Evolutionary conservation across 2,113 vertebrate species (phyloP), one percentile per base, ranked within the genome.

Genomic region (Caranx ignobilis): DNA sequence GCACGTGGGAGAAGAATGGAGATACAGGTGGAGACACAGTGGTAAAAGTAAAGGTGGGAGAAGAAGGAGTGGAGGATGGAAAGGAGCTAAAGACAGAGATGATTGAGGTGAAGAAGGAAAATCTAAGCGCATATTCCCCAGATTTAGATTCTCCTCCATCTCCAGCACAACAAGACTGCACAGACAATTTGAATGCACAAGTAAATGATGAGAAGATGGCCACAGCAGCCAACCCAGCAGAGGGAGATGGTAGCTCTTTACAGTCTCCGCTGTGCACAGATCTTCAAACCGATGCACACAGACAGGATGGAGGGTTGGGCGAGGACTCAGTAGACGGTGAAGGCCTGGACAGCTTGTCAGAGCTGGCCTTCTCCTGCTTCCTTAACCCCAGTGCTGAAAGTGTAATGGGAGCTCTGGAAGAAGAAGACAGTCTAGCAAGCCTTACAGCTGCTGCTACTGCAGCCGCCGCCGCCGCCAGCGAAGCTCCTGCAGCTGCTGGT

Each of bases 31-130:
- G 75, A 77, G 93, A 75, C 91, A 87, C 79, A 56, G 94, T 54
- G n/a, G 89, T 45, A 69, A 96, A 95, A 63, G 84, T 94, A 3
- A 93, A 95, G 83, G 88, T 94, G 13, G 78, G 92, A 11, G 88
- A 94, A 1, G 96, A 96, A 57, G 96, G 96, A 0, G 90, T 79
- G 8, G 91, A 92, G 6, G 90, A 93, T 4, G 86, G 45, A 39
- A 86, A 87, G 4, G 95, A 96, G 93, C 82, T 94, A 19, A 96
- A 96, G 41, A 94, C 96, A 66, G 13, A n/a, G 1, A 41, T 80
- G 64, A 73, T 92, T 57, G 91, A 90, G 71, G 97, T 99, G 9
- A 99, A 99, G 80, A 96, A 95, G 0, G 98, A 98, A 91, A 96
- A 96, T 1, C 71, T 97, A 79, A 96, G 95, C 88, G 96, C 96